phyloP scores from a whole-genome alignment of 2,888 invertebrate species.

The Trypoxylon attenuatum region DNA sequence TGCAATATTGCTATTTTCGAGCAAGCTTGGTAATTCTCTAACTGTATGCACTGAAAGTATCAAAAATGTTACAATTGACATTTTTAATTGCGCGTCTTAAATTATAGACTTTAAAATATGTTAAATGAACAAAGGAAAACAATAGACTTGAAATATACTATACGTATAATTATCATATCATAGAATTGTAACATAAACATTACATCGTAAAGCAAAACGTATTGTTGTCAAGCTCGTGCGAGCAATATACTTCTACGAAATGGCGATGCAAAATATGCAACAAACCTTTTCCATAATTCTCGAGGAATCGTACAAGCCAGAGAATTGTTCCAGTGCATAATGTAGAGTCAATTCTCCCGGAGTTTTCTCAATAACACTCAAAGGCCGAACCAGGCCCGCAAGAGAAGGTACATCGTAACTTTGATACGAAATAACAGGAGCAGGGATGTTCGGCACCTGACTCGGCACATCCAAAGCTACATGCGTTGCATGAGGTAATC shows the following conservation, averaged over 20 bases:
- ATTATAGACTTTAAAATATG: not conserved
- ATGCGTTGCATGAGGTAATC: constrained; percentile 77
- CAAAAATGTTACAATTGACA: not conserved
- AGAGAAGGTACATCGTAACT: constrained; percentile 67
- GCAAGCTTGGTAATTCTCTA: constrained; percentile 75
- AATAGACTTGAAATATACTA: too few species aligned
- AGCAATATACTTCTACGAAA: not conserved
- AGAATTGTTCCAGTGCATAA: constrained; percentile 73
- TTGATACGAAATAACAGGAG: constrained; percentile 71
- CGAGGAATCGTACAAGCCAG: constrained; percentile 69
- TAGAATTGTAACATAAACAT: too few species aligned
- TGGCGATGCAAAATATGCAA: not conserved
- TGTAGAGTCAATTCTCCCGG: constrained; percentile 72
- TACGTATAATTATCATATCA: too few species aligned
- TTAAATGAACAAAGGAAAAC: not conserved
- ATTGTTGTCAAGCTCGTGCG: too few species aligned
- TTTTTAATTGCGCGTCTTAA: too few species aligned
- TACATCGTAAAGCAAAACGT: too few species aligned
- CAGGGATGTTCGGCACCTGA: constrained; percentile 73
- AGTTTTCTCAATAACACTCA: constrained; percentile 67
- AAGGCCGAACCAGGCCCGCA: constrained; percentile 63
- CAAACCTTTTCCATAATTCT: constrained; percentile 71
- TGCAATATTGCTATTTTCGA: constrained; percentile 74
- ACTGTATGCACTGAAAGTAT: constrained; percentile 68
- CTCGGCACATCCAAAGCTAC: constrained; percentile 71